These are phyloP conservation scores for Drusus annulatus DNA, from an alignment of 1,140 invertebrate species.

Conservation along the genomic window DNA sequence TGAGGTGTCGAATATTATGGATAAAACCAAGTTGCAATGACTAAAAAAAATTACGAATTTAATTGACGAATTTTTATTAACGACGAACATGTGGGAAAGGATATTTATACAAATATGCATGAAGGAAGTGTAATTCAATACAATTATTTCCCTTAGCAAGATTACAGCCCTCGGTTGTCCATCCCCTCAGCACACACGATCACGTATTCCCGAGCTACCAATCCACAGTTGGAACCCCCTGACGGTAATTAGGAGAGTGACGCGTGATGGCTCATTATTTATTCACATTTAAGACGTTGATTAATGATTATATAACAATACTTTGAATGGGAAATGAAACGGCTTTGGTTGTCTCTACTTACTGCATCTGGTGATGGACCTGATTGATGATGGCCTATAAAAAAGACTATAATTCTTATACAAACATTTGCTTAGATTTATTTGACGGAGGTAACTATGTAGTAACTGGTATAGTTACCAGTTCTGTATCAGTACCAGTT, in stretches of 20 bases:
- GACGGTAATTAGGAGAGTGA: constrained; percentile 54
- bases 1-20: too few species aligned
- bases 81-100: too few species aligned
- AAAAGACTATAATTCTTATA: constrained; percentile 30
- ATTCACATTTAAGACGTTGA: constrained; percentile 55
- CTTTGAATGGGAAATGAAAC: constrained; percentile 51
- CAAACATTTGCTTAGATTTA: constrained; percentile 34
- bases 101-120: too few species aligned
- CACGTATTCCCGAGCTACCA: constrained; percentile 30
- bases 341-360: constrained; percentile 20
- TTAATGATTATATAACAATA: constrained; percentile 57
- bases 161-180: constrained; percentile 8
- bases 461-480: too few species aligned
- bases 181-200: neutral
- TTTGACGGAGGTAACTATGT: neutral
- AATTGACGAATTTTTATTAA: too few species aligned
- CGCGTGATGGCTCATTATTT: constrained; percentile 53
- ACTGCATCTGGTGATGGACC: constrained; percentile 40
- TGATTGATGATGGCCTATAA: constrained; percentile 34
- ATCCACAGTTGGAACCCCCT: constrained; percentile 32
- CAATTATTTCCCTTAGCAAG: neutral
- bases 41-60: too few species aligned
- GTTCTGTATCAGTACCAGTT: too few species aligned
- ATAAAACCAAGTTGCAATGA: too few species aligned
- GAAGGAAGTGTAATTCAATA: too few species aligned